phyloP scores from a whole-genome alignment of 2,888 invertebrate genomes.

The Ctenicera cuprea region DNA sequence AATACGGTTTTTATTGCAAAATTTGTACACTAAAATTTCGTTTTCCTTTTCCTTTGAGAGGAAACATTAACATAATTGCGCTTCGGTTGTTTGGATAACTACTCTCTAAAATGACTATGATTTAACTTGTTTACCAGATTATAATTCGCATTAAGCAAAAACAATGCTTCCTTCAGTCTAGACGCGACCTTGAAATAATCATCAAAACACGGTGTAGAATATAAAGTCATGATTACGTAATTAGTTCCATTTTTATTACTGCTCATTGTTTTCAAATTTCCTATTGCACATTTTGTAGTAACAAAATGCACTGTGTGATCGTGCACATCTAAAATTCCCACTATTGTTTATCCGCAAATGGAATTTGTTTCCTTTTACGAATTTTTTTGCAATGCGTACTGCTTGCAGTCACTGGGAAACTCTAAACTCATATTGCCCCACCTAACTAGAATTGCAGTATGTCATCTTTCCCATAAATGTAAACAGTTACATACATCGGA shows the following conservation, averaged over 20 bases:
- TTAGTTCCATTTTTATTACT: constrained; percentile 12
- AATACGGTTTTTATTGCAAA: no score
- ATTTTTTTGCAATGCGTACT: background rate
- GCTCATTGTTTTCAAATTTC: constrained; percentile 21
- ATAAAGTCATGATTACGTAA: constrained; percentile 10
- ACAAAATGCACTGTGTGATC: constrained; percentile 13
- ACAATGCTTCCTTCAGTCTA: constrained; percentile 7
- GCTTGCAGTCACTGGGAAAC: background rate
- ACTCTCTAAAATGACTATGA: no score
- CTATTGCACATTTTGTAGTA: constrained; percentile 12
- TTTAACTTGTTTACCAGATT: background rate
- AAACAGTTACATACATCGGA: background rate
- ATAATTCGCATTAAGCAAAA: background rate
- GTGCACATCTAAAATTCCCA: constrained; percentile 11
- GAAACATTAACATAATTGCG: no score
- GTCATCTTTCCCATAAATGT: constrained; percentile 20
- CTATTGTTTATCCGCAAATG: background rate
- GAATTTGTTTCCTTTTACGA: background rate
- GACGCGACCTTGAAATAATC: constrained; percentile 11
- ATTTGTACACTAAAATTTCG: no score
- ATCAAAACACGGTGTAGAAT: constrained; percentile 9
- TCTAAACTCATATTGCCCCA: constrained; percentile 11
- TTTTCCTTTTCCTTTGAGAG: no score
- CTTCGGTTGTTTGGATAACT: no score
- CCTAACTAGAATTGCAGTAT: background rate